These are phyloP conservation scores for Helicolenus hilgendorfi DNA, from an alignment of 2,797 vertebrate genomes.

Conservation along the genomic window DNA sequence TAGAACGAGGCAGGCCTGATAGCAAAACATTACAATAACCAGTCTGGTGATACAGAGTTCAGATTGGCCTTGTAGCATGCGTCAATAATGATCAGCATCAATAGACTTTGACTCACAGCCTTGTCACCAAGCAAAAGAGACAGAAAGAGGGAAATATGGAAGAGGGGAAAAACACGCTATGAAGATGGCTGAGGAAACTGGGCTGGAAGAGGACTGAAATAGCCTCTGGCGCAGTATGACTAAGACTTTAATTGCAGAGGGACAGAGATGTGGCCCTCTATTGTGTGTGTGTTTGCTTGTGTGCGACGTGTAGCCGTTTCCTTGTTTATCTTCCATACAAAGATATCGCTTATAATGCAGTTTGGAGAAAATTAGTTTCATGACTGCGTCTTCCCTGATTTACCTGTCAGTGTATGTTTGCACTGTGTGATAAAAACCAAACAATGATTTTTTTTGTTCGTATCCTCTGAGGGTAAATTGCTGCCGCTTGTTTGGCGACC, in stretches of 20 bases:
- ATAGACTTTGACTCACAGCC: slow-evolving; percentile 43
- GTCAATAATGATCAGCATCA: slow-evolving; percentile 58
- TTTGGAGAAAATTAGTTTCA: slow-evolving; percentile 48
- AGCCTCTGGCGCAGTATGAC: slow-evolving; percentile 85
- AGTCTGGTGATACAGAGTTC: not conserved
- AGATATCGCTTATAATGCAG: slow-evolving; percentile 57
- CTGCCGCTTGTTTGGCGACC: slow-evolving; percentile 23
- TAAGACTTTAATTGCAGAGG: slow-evolving; percentile 88
- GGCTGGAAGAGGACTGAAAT: slow-evolving; percentile 80
- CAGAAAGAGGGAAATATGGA: not conserved
- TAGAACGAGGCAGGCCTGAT: no score
- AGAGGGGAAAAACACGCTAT: slow-evolving; percentile 35
- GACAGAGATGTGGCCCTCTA: slow-evolving; percentile 72
- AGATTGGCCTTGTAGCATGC: not conserved
- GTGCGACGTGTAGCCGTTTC: slow-evolving; percentile 33
- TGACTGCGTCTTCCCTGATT: slow-evolving; percentile 45
- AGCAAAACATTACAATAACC: no score
- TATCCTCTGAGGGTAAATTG: slow-evolving; percentile 11
- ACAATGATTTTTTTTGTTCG: not conserved
- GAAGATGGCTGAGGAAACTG: slow-evolving; percentile 63
- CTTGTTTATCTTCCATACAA: slow-evolving; percentile 41
- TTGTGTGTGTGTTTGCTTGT: slow-evolving; percentile 51
- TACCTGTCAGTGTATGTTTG: slow-evolving; percentile 47
- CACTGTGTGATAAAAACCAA: slow-evolving; percentile 26
- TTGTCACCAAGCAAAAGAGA: slow-evolving; percentile 26